Conservation (phyloP, 2,113 vertebrate species). For the Bambusicola thoracicus region DNA sequence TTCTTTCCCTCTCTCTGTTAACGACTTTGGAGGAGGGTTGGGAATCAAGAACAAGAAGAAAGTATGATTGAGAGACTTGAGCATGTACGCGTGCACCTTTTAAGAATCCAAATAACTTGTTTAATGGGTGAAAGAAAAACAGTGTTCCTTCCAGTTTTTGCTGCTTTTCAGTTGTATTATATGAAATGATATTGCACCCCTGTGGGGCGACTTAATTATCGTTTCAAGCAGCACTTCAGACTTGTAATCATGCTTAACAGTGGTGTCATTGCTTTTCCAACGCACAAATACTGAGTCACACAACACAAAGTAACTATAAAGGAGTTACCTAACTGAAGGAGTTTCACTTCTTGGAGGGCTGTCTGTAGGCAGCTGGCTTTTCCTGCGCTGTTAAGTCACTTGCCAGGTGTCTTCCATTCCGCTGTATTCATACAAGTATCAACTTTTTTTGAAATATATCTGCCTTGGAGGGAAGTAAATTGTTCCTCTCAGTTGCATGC, state of each 20-base stretch:
- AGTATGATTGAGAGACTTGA: background rate
- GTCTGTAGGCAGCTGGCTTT: background rate
- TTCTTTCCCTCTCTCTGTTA: background rate
- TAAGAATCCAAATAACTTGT: background rate
- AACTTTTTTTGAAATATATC: background rate
- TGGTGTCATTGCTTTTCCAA: background rate
- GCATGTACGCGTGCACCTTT: background rate
- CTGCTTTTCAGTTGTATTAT: background rate
- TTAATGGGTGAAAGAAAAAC: background rate
- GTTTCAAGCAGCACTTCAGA: background rate
- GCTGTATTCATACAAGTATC: background rate
- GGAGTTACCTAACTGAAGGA: background rate
- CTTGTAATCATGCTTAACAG: background rate
- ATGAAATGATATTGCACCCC: background rate
- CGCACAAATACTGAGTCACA: background rate
- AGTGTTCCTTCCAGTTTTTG: background rate
- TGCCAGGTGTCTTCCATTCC: background rate
- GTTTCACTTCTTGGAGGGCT: background rate
- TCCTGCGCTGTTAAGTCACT: background rate
- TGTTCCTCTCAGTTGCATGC: background rate
- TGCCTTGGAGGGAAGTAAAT: background rate
- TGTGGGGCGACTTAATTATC: background rate
- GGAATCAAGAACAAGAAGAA: background rate
- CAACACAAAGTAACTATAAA: background rate
- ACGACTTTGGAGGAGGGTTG: background rate